Base-by-base conservation (phyloP, 1,140 invertebrate genomes). In the Drosophila fuyamai region DNA sequence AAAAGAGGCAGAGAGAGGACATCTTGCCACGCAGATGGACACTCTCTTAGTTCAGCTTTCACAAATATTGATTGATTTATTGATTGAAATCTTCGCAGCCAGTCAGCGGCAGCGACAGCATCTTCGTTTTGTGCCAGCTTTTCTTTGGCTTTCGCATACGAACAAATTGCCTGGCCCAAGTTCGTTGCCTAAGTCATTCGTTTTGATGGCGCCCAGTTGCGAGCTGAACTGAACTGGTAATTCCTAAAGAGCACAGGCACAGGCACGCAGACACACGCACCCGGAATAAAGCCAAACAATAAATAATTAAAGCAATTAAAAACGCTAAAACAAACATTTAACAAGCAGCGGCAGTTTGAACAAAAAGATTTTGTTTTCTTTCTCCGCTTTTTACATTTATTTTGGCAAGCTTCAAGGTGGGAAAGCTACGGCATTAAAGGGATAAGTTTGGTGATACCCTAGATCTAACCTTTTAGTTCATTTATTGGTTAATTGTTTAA, bases 301-400 rank as follows among this genome's bases (percentile, higher is more conserved):
- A 89, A 89, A 89, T 89, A 89, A 89, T 89, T 89, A 89, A 89
- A 89, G 84, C 84, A 89, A 89, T 89, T 89, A 89, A 89, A 89
- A 89, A 84, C 82, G 77, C 84, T 89, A 89, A 89, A 89, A 89
- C 84, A 89, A 89, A 89, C 84, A 89, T 89, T 89, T 89, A 89
- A 89, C 84, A 89, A 89, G 84, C 84, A 83, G 84, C 84, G 84
- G 72, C 80, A 88, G 83, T 62, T 76, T 63, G 48, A 48, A 50
- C 73, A 57, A 36, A 67, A 76, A 76, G 29, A 73, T 74, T 50
- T 58, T 74, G 57, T 73, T 74, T 73, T 74, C 57, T 61, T 60
- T 73, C 46, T 16, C 5, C 2, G 23, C 40, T 62, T 14, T 53
- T 71, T 62, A 41, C n/a, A 14, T 62, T 50, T 56, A 56, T 73